Percentiles rank a stretch among this genome's conserved stretches.
Conservation (phyloP, 1,140 invertebrate species). For the Drosophila lacteicornis region DNA sequence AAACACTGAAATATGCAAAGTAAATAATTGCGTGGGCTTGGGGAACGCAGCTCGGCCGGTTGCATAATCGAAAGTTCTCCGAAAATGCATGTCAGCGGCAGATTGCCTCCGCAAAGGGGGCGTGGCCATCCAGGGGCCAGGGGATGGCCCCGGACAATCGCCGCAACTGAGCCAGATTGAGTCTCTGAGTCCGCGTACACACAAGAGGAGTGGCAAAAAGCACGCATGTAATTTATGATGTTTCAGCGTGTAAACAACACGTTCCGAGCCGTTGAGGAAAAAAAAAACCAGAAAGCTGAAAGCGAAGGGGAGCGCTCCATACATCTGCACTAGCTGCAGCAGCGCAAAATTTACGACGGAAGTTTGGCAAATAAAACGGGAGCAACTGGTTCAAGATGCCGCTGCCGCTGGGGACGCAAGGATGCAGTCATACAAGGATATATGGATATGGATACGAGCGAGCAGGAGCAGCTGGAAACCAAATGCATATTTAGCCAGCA, state of each 20-base stretch:
- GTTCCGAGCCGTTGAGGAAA: constrained; percentile 61
- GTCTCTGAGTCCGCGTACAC: constrained; percentile 68
- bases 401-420: not conserved
- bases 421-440: constrained; percentile 6
- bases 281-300: constrained; percentile 23
- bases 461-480: constrained; percentile 54
- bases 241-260: constrained; percentile 82
- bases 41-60: not conserved
- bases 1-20: constrained; percentile 29
- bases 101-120: not conserved
- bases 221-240: constrained; percentile 83
- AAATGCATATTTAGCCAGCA: constrained; percentile 68
- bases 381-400: constrained; percentile 49
- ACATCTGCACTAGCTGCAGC: constrained; percentile 39
- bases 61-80: constrained; percentile 42
- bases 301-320: constrained; percentile 26
- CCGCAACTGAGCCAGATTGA: constrained; percentile 59
- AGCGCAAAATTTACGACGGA: constrained; percentile 39
- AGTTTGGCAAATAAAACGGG: constrained; percentile 49
- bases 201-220: constrained; percentile 77
- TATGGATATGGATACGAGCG: constrained; percentile 42
- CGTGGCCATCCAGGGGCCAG: not conserved
- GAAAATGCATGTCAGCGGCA: constrained; percentile 44
- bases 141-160: constrained; percentile 16
- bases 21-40: constrained; percentile 36